Percentiles rank a stretch among this genome's conserved stretches.
phyloP scores from a whole-genome alignment of 2,888 invertebrate genomes.

The Metellina segmentata region DNA sequence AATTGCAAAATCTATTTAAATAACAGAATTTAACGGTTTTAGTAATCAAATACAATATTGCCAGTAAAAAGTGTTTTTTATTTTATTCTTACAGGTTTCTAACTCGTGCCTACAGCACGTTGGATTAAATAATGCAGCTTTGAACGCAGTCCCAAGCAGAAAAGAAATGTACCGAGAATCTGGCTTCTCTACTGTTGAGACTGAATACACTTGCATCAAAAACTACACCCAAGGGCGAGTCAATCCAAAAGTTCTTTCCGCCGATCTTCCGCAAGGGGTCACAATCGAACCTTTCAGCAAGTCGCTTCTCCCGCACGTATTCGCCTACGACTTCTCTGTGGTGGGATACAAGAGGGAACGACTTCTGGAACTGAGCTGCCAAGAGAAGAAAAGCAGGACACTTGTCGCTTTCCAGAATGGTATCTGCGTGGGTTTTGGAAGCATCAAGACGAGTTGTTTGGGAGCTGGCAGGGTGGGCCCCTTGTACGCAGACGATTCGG shows the following conservation, averaged over 20 bases:
- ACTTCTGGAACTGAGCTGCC: constrained; percentile 13
- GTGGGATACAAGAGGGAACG: constrained; percentile 34
- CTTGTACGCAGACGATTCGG: constrained; percentile 57
- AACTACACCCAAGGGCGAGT: background rate
- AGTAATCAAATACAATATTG: too few species aligned
- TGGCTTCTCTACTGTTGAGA: constrained; percentile 40
- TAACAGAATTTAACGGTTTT: too few species aligned
- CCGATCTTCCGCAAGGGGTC: background rate
- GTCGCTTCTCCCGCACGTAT: background rate
- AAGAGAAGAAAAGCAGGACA: constrained; percentile 14
- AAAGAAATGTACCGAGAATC: constrained; percentile 40
- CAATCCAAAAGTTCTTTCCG: background rate
- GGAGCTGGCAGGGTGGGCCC: constrained; percentile 45
- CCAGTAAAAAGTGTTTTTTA: too few species aligned
- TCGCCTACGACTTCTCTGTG: constrained; percentile 31
- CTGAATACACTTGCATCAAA: background rate
- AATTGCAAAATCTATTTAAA: too few species aligned
- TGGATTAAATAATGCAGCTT: constrained; percentile 1
- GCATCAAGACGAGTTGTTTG: constrained; percentile 16
- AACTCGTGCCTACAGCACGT: constrained; percentile 23
- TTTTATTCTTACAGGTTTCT: constrained; percentile 19
- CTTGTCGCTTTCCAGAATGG: constrained; percentile 51
- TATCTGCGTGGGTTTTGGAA: constrained; percentile 23
- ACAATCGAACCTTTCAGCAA: background rate
- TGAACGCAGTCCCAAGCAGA: constrained; percentile 49